These are phyloP conservation scores for Oreonectes daqikongensis DNA, from an alignment of 2,797 vertebrate genomes.

Conservation along the genomic window DNA sequence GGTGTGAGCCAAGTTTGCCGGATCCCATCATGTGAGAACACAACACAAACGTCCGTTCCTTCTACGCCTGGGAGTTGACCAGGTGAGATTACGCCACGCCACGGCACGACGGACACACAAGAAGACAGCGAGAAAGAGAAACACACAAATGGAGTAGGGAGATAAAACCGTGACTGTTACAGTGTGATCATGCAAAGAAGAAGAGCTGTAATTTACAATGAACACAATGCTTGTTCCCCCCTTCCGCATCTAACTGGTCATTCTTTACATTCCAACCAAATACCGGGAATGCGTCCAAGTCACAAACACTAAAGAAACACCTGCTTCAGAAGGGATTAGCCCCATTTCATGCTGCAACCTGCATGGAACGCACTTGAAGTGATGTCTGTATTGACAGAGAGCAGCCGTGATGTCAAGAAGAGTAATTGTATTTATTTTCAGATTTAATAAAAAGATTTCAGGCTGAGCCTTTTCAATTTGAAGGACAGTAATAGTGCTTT, in stretches of 20 bases:
- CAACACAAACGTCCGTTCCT: slow-evolving; percentile 48
- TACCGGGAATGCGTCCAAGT: slow-evolving; percentile 28
- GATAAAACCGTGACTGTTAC: slow-evolving; percentile 33
- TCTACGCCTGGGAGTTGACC: slow-evolving; percentile 36
- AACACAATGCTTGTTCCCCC: not conserved
- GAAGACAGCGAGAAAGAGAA: slow-evolving; percentile 30
- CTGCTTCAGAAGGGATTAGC: slow-evolving; percentile 34
- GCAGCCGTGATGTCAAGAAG: not conserved
- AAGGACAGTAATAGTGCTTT: not conserved
- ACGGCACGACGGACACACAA: slow-evolving; percentile 25
- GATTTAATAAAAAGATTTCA: slow-evolving; percentile 64
- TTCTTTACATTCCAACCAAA: slow-evolving; percentile 11
- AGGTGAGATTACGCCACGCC: slow-evolving; percentile 26
- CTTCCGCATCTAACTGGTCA: slow-evolving; percentile 2
- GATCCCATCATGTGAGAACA: slow-evolving; percentile 66
- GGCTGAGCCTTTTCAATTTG: not conserved
- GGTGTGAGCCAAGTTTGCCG: slow-evolving; percentile 80
- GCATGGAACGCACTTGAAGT: not conserved
- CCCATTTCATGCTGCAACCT: slow-evolving; percentile 21
- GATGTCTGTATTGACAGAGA: slow-evolving; percentile 1
- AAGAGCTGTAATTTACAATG: slow-evolving; percentile 54
- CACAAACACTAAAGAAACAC: slow-evolving; percentile 24
- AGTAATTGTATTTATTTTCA: slow-evolving; percentile 16
- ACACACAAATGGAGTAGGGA: slow-evolving; percentile 49
- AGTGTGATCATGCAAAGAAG: slow-evolving; percentile 44